Percentiles rank a stretch among this genome's conserved stretches.
Evolutionary conservation across 2,113 vertebrate species (phyloP).

Genomic region (Oostethus manadensis): DNA sequence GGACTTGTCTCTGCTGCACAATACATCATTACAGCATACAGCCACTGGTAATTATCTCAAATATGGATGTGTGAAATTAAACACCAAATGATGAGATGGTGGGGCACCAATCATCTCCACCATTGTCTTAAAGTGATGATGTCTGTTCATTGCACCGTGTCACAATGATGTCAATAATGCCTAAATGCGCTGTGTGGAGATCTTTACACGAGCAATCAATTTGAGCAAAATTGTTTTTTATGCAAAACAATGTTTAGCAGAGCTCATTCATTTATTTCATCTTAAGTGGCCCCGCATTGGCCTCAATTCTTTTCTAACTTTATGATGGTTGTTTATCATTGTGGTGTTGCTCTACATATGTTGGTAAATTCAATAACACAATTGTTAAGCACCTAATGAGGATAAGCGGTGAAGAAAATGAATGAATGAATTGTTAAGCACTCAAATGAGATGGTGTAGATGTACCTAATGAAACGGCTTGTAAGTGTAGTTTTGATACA

Average conservation of each 20-base stretch:
- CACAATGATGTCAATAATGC: conserved; percentile 7
- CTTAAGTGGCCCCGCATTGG: conserved; percentile 17
- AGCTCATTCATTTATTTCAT: conserved; percentile 17
- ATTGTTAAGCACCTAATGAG: too few relatives aligned
- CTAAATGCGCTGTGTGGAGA: conserved; percentile 3
- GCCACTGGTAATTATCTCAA: conserved; percentile 5
- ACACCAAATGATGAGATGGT: neutral
- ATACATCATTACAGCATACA: conserved; percentile 5
- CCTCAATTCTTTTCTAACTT: conserved; percentile 10
- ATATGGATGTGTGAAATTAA: conserved; percentile 8
- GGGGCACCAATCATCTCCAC: conserved; percentile 10
- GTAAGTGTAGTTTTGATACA: neutral
- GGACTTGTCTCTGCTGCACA: conserved; percentile 9
- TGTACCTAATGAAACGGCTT: neutral
- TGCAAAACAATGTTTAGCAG: conserved; percentile 4
- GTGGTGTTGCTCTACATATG: too few relatives aligned
- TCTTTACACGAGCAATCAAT: conserved; percentile 5
- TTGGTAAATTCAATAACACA: too few relatives aligned
- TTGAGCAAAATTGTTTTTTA: conserved; percentile 4
- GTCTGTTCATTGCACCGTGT: conserved; percentile 5
- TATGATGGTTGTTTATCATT: conserved; percentile 17
- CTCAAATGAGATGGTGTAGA: too few relatives aligned
- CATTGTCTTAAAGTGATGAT: conserved; percentile 17
- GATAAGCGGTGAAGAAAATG: too few relatives aligned
- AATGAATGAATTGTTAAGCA: too few relatives aligned